phyloP scores from a whole-genome alignment of 2,113 vertebrate genomes.

The Solea senegalensis region DNA sequence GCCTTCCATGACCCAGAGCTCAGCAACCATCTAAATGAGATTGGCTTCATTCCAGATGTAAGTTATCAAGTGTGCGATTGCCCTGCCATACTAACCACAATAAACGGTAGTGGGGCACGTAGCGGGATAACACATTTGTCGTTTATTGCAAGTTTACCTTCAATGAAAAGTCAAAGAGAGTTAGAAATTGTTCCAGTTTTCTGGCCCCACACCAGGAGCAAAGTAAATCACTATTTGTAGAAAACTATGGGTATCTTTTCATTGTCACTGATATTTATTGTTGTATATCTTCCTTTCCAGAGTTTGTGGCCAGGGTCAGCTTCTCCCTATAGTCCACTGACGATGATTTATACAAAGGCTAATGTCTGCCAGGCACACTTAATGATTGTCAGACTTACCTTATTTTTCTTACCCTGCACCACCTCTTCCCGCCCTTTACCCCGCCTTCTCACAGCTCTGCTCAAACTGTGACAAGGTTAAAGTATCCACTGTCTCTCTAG shows the following conservation, averaged over 20 bases:
- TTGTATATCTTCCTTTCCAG: conserved; percentile 32
- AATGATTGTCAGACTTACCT: conserved; percentile 50
- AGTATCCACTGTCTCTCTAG: conserved; percentile 41
- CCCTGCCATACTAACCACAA: conserved; percentile 5
- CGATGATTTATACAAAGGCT: conserved; percentile 67
- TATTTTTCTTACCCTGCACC: conserved; percentile 59
- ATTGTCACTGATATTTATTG: conserved; percentile 52
- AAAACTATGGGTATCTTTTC: conserved; percentile 35
- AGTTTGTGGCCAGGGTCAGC: conserved; percentile 59
- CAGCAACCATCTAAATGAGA: conserved; percentile 98
- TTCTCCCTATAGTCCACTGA: conserved; percentile 51
- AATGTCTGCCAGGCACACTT: conserved; percentile 64
- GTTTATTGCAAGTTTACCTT: conserved; percentile 33
- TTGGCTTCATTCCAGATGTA: conserved; percentile 98
- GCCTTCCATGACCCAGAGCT: conserved; percentile 98
- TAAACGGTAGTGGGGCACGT: conserved; percentile 6
- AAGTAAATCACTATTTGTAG: conserved; percentile 36
- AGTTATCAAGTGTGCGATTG: conserved; percentile 74
- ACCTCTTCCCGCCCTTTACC: conserved; percentile 36
- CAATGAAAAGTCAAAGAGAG: conserved; percentile 26
- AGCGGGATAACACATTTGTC: conserved; percentile 9
- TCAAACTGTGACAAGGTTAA: conserved; percentile 67
- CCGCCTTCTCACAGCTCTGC: conserved; percentile 35
- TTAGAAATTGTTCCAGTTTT: conserved; percentile 16
- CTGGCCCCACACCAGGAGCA: conserved; percentile 21